Evolutionary conservation across 2,888 invertebrate genomes (phyloP).

Genomic region (Steinernema carpocapsae): DNA sequence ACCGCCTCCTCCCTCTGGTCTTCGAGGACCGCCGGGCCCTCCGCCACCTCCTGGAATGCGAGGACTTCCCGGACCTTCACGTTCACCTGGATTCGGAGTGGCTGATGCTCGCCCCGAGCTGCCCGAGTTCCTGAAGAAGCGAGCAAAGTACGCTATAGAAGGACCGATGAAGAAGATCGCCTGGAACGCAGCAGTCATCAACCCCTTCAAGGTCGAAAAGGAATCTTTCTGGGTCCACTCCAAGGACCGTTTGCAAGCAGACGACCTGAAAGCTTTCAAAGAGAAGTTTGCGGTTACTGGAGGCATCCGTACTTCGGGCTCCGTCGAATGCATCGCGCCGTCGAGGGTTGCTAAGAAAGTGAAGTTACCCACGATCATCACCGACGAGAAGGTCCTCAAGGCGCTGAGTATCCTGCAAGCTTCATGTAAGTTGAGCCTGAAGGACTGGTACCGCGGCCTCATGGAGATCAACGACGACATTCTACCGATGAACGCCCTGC

Average conservation of each 20-base stretch:
- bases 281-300: background rate
- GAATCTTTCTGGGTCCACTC: conserved; percentile 94
- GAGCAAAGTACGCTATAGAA: conserved; percentile 87
- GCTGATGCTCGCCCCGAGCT: conserved; percentile 70
- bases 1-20: conserved; percentile 48
- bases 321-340: background rate
- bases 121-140: conserved; percentile 87
- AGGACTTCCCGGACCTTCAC: conserved; percentile 68
- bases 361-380: conserved; percentile 53
- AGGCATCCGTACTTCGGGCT: background rate
- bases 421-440: conserved; percentile 72
- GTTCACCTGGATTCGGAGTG: conserved; percentile 47
- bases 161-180: conserved; percentile 90
- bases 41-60: conserved; percentile 52
- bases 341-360: conserved; percentile 68
- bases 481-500: conserved; percentile 83
- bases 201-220: conserved; percentile 86
- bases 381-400: conserved; percentile 58
- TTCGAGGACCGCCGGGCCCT: conserved; percentile 41
- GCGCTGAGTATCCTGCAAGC: conserved; percentile 71
- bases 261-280: conserved; percentile 68
- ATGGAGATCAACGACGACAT: conserved; percentile 84
- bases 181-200: conserved; percentile 78
- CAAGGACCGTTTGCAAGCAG: conserved; percentile 79
- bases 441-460: conserved; percentile 77